Evolutionary conservation across 2,113 vertebrate species (phyloP), one percentile per base, ranked within the genome.

Genomic region (Alaudala cheleensis): DNA sequence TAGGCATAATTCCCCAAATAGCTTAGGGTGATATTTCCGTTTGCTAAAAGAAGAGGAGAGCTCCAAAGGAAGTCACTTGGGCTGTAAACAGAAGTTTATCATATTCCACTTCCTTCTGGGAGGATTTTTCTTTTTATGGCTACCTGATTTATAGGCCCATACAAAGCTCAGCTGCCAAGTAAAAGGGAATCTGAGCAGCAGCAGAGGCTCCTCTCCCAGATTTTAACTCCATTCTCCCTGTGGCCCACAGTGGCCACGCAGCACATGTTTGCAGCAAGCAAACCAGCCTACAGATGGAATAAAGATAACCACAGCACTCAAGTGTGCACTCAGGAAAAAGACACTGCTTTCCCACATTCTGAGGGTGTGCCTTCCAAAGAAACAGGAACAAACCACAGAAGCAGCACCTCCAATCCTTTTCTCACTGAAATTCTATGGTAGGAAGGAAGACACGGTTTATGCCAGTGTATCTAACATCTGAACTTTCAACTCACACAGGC

Each of bases 401-500:
- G 96, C 87, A 97, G 95, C 72, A 95, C 82, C 91, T 96, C 95
- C 76, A 97, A 93, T 95, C 94, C 77, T 95, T 95, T 97, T 96
- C 92, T 93, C 92, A 89, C 88, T 97, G 71, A 77, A 89, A 88
- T 97, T 98, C 97, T 97, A 95, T 97, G 96, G 94, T 97, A 97
- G 96, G 97, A 98, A 98, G 97, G 97, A 98, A 98, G 97, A 96
- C 57, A 49, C 0, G 2, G 81, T 80, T 96, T 74, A 92, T 92
- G 65, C 67, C 95, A 94, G 85, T 64, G 28, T 92, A 94, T 94
- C 88, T 94, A 88, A 80, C 78, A 91, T 93, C 85, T 98, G 94
- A 96, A 92, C 96, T 97, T 91, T 92, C 91, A 97, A 95, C 81
- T 94, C 56, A n/a, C 53, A 81, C 53, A 84, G 88, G 78, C 72